A percentile compares a stretch with the other conserved stretches of the same genome.
Conservation (phyloP, 2,797 vertebrate genomes). For the Zenarchopterus dispar region DNA sequence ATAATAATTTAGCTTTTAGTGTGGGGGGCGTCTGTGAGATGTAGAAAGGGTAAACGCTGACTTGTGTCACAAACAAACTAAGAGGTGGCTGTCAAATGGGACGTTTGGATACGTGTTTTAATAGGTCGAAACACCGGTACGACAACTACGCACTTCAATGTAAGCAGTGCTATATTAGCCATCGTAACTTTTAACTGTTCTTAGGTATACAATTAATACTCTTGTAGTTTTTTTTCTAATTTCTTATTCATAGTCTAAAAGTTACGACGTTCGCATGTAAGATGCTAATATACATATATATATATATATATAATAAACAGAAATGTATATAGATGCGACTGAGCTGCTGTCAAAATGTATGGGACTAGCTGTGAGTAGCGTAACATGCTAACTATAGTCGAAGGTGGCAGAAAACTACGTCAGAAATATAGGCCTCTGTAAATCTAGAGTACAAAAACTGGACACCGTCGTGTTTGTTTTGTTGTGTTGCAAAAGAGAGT, state of each 20-base stretch:
- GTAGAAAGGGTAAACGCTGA: not conserved
- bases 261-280: not conserved
- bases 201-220: slow-evolving; percentile 7
- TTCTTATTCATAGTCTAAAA: not conserved
- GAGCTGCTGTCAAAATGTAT: slow-evolving; percentile 56
- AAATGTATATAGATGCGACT: not conserved
- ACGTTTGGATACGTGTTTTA: slow-evolving; percentile 41
- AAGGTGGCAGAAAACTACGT: slow-evolving; percentile 76
- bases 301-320: too few relatives aligned
- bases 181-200: slow-evolving; percentile 53
- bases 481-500: slow-evolving; percentile 11
- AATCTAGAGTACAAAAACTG: slow-evolving; percentile 52
- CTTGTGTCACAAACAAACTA: slow-evolving; percentile 13
- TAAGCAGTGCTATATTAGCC: slow-evolving; percentile 68
- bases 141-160: slow-evolving; percentile 81
- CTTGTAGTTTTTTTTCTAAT: not conserved
- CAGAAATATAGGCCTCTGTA: slow-evolving; percentile 78
- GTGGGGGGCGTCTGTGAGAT: not conserved
- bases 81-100: slow-evolving; percentile 10
- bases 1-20: slow-evolving; percentile 8
- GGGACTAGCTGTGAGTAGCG: slow-evolving; percentile 58
- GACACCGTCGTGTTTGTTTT: slow-evolving; percentile 25
- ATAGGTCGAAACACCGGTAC: slow-evolving; percentile 69
- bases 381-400: slow-evolving; percentile 70
- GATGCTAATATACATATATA: not conserved